phyloP scores from a whole-genome alignment of 2,888 invertebrate species.

The Hirtodrosophila confusa region DNA sequence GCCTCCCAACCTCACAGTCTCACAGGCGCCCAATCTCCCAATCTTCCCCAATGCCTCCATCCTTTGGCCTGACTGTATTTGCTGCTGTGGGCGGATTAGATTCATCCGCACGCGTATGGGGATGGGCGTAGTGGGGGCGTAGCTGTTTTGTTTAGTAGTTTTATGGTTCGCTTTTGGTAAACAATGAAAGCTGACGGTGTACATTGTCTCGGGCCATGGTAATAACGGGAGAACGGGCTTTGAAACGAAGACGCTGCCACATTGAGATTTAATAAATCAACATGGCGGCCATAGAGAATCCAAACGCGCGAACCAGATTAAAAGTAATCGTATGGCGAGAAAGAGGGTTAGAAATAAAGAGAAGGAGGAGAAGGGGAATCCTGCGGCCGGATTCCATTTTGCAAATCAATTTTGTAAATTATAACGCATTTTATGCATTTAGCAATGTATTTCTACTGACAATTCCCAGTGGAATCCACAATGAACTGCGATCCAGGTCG shows the following conservation, averaged over 20 bases:
- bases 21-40: background rate
- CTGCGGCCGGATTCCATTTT: constrained; percentile 38
- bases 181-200: constrained; percentile 72
- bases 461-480: constrained; percentile 50
- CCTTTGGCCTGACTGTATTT: constrained; percentile 77
- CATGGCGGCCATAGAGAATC: constrained; percentile 44
- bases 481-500: constrained; percentile 20
- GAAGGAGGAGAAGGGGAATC: no score
- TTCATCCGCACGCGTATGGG: constrained; percentile 7
- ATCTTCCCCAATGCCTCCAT: constrained; percentile 21
- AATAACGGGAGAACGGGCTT: constrained; percentile 21
- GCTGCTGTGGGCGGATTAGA: constrained; percentile 9
- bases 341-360: background rate
- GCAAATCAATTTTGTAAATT: constrained; percentile 66
- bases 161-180: constrained; percentile 79
- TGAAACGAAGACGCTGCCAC: constrained; percentile 39
- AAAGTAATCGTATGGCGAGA: background rate
- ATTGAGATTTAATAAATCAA: constrained; percentile 65
- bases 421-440: constrained; percentile 54
- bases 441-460: constrained; percentile 27
- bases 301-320: background rate
- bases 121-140: constrained; percentile 34
- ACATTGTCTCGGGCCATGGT: constrained; percentile 66
- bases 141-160: constrained; percentile 78
- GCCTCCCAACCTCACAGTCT: constrained; percentile 31